Conservation (phyloP, 2,888 invertebrate genomes). For the Lucinisca nassula region DNA sequence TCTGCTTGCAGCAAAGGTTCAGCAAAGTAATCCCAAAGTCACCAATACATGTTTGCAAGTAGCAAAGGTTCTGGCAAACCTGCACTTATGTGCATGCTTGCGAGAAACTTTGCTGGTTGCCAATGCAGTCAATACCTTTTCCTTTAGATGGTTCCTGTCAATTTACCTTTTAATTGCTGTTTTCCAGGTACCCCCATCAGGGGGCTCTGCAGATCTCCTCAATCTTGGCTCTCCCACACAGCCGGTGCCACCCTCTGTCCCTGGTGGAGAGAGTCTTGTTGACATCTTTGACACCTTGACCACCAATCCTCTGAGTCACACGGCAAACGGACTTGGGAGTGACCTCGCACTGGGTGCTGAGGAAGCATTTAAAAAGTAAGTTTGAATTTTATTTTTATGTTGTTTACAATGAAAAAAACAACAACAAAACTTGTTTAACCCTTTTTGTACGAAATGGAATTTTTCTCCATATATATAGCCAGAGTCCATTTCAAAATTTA, state of each 20-base stretch:
- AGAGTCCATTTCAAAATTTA: no score
- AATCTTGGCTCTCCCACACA: conserved; percentile 97
- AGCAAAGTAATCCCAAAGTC: no score
- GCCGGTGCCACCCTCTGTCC: conserved; percentile 90
- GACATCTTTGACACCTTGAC: conserved; percentile 98
- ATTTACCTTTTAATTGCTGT: no score
- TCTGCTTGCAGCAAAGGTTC: no score
- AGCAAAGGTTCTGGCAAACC: no score
- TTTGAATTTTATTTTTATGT: conserved; percentile 31
- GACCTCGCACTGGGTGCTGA: conserved; percentile 87
- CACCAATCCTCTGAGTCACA: conserved; percentile 85
- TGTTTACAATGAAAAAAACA: neutral
- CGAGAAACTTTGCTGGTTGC: no score
- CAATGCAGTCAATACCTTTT: no score
- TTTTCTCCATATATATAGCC: no score
- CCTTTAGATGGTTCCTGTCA: no score
- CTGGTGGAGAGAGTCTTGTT: conserved; percentile 88
- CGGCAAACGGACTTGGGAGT: conserved; percentile 77
- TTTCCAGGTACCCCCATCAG: conserved; percentile 27
- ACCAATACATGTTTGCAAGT: no score
- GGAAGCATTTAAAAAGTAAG: conserved; percentile 95
- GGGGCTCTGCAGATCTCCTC: conserved; percentile 92
- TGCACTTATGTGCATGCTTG: no score
- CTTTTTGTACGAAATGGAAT: no score
- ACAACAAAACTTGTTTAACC: neutral